Percentiles rank a stretch among this genome's conserved stretches.
These are phyloP conservation scores for Paramisgurnus dabryanus DNA, from an alignment of 2,113 vertebrate genomes.

Conservation along the genomic window DNA sequence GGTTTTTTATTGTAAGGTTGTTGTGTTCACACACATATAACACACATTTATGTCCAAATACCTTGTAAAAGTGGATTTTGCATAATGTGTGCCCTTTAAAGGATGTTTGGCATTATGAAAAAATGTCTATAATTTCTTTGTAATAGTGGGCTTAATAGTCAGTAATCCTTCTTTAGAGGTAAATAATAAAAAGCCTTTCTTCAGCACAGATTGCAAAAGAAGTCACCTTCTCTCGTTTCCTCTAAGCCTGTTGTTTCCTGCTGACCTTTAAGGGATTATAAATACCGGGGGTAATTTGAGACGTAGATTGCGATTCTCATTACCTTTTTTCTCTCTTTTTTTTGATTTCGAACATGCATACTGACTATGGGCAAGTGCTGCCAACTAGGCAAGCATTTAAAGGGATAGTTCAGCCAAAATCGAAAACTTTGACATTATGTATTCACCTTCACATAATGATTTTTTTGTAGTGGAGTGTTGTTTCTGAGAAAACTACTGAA, in stretches of 20 bases:
- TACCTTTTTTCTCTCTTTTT: neutral
- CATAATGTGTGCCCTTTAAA: neutral
- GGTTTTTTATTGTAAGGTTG: too few species aligned
- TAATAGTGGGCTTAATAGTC: neutral
- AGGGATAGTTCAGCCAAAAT: neutral
- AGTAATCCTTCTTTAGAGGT: neutral
- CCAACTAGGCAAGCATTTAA: neutral
- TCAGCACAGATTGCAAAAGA: slow-evolving; percentile 48
- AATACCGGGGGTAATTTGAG: slow-evolving; percentile 65
- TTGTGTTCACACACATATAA: too few species aligned
- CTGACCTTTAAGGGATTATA: slow-evolving; percentile 75
- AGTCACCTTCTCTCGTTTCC: slow-evolving; percentile 64
- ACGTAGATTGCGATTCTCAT: slow-evolving; percentile 49
- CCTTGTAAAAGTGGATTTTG: too few species aligned
- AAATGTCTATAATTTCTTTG: neutral
- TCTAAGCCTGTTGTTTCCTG: slow-evolving; percentile 68
- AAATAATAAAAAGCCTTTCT: slow-evolving; percentile 45
- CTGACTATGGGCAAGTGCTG: slow-evolving; percentile 19
- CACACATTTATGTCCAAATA: too few species aligned
- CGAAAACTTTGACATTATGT: too few species aligned
- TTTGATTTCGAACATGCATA: slow-evolving; percentile 40
- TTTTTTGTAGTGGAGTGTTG: neutral
- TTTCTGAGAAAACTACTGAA: neutral
- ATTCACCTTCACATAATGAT: too few species aligned
- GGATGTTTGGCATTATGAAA: neutral